Conservation (phyloP, 2,888 invertebrate species). For the Drosophila picticornis region DNA sequence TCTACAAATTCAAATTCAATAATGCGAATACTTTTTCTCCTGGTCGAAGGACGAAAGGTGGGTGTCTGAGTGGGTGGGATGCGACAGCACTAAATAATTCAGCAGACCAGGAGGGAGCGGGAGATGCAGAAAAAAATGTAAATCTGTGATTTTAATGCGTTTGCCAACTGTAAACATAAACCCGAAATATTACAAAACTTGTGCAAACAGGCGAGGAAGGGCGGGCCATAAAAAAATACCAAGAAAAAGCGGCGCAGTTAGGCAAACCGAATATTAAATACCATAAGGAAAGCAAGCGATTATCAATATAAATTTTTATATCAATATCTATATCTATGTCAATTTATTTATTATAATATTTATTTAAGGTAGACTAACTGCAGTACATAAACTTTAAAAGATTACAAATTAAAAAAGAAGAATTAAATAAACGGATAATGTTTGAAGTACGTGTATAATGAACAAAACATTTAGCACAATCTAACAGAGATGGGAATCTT, state of each 20-base stretch:
- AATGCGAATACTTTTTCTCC: conserved; percentile 65
- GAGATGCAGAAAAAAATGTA: conserved; percentile 60
- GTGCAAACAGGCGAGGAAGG: conserved; percentile 69
- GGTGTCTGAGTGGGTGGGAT: not conserved
- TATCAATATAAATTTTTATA: not conserved
- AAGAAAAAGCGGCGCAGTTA: not conserved
- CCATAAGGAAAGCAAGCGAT: not conserved
- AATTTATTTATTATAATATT: not conserved
- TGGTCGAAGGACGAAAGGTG: not conserved
- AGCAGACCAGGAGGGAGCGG: conserved; percentile 25
- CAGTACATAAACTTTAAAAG: too few relatives aligned
- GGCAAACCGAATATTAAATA: not conserved
- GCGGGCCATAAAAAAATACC: conserved; percentile 52
- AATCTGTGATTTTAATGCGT: conserved; percentile 83
- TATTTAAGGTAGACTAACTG: not conserved
- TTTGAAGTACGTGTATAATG: too few relatives aligned
- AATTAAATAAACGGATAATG: too few relatives aligned
- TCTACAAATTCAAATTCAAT: conserved; percentile 69
- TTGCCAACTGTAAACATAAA: conserved; percentile 83
- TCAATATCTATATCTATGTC: not conserved
- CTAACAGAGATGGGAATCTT: not conserved
- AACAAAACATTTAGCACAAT: not conserved
- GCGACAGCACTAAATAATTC: conserved; percentile 80
- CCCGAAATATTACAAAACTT: conserved; percentile 82
- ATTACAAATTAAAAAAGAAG: too few relatives aligned